A percentile compares a stretch with the other conserved stretches of the same genome.
phyloP scores from a whole-genome alignment of 2,113 vertebrate species.

The Anoplopoma fimbria region DNA sequence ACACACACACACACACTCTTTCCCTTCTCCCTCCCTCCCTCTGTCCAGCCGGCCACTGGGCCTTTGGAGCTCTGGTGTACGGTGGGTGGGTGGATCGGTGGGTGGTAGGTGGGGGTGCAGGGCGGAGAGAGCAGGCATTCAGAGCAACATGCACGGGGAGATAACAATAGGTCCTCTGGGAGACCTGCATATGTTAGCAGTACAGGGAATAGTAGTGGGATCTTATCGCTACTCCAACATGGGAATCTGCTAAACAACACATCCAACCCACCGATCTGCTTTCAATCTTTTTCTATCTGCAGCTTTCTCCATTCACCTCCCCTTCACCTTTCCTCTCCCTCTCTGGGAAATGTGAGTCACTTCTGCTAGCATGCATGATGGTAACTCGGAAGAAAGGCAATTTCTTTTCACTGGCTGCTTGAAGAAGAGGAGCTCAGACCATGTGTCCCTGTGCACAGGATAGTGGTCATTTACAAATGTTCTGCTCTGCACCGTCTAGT shows the following conservation, averaged over 20 bases:
- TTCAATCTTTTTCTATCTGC: slow-evolving; percentile 13
- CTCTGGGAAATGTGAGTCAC: slow-evolving; percentile 53
- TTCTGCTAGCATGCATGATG: slow-evolving; percentile 40
- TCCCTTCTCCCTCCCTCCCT: slow-evolving; percentile 27
- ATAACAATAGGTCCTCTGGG: slow-evolving; percentile 86
- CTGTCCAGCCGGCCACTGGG: slow-evolving; percentile 72
- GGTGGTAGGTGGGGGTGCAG: slow-evolving; percentile 72
- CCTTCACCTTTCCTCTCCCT: slow-evolving; percentile 17
- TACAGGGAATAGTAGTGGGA: slow-evolving; percentile 59
- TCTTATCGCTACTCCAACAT: slow-evolving; percentile 57
- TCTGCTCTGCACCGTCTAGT: background rate
- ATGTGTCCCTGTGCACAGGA: slow-evolving; percentile 15
- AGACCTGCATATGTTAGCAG: slow-evolving; percentile 81
- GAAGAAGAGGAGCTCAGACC: background rate
- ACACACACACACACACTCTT: slow-evolving; percentile 18
- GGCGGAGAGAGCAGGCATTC: slow-evolving; percentile 73
- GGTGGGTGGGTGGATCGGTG: slow-evolving; percentile 67
- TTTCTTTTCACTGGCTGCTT: slow-evolving; percentile 29
- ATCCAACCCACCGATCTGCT: slow-evolving; percentile 34
- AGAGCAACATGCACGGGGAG: slow-evolving; percentile 76
- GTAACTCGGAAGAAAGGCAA: slow-evolving; percentile 26
- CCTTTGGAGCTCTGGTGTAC: slow-evolving; percentile 74
- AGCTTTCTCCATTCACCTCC: slow-evolving; percentile 7
- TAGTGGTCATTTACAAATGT: background rate
- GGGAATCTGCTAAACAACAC: slow-evolving; percentile 64